Evolutionary conservation across 2,888 invertebrate genomes (phyloP).

Genomic region (Oscheius sp.): DNA sequence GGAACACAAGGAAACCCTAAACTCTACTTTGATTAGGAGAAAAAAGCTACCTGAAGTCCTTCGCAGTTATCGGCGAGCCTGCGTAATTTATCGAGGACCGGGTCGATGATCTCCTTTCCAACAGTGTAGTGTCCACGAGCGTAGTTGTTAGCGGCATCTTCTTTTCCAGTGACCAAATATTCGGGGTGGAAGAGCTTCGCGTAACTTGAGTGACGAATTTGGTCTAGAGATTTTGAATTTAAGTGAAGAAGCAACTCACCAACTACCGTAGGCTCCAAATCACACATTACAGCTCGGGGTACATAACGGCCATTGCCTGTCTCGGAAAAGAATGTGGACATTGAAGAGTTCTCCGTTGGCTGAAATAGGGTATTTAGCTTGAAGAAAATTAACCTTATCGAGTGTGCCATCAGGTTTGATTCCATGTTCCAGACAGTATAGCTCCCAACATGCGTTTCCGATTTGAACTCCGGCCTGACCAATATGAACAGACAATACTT

Average conservation of each 20-base stretch:
- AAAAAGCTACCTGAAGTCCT: too few relatives aligned
- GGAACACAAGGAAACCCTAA: conserved; percentile 88
- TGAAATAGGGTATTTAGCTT: too few relatives aligned
- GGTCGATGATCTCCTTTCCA: conserved; percentile 76
- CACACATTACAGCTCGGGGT: conserved; percentile 62
- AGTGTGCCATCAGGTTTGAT: conserved; percentile 76
- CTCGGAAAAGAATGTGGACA: conserved; percentile 77
- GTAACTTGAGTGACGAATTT: conserved; percentile 86
- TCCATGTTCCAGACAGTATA: too few relatives aligned
- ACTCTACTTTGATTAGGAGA: too few relatives aligned
- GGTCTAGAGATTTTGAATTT: conserved; percentile 69
- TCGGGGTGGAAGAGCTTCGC: conserved; percentile 79
- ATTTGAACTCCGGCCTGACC: conserved; percentile 67
- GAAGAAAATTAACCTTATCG: not conserved
- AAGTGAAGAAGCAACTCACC: conserved; percentile 34
- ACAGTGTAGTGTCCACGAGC: conserved; percentile 97
- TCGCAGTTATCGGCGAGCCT: conserved; percentile 80
- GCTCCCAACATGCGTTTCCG: too few relatives aligned
- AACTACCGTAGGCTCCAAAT: conserved; percentile 65
- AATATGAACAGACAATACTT: conserved; percentile 65
- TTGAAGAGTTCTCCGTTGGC: not conserved
- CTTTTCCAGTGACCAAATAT: conserved; percentile 85
- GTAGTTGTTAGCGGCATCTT: conserved; percentile 96
- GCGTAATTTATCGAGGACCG: conserved; percentile 72
- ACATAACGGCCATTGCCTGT: conserved; percentile 76